These are phyloP conservation scores for Eupithecia inturbata DNA, from an alignment of 2,888 invertebrate genomes.

Conservation along the genomic window DNA sequence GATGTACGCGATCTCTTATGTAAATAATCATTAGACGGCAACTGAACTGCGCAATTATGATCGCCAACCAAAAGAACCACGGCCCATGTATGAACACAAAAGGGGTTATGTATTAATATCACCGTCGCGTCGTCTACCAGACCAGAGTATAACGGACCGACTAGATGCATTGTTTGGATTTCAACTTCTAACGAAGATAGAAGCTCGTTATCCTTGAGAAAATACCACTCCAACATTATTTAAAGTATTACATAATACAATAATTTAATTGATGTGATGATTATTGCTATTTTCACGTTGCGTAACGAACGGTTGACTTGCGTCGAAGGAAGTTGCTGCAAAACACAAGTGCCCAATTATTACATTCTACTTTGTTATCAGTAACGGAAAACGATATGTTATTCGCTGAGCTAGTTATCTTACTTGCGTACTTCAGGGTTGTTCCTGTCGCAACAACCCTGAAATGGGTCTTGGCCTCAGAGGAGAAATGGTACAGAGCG, in stretches of 20 bases:
- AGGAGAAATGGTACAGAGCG: background rate
- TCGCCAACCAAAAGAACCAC: too few relatives aligned
- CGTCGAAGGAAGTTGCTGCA: background rate
- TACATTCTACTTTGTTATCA: background rate
- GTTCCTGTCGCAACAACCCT: background rate
- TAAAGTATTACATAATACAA: background rate
- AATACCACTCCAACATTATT: background rate
- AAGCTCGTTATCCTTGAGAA: too few relatives aligned
- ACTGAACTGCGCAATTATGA: background rate
- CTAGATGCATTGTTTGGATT: too few relatives aligned
- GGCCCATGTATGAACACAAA: too few relatives aligned
- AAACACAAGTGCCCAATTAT: background rate
- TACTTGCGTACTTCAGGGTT: background rate
- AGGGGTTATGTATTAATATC: too few relatives aligned
- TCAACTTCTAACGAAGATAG: too few relatives aligned
- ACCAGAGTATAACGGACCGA: too few relatives aligned
- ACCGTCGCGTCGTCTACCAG: too few relatives aligned
- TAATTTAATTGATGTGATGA: background rate
- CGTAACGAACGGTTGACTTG: background rate
- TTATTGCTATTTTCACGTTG: background rate
- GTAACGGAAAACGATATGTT: background rate
- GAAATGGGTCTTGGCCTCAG: background rate
- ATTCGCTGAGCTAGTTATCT: background rate
- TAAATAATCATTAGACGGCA: background rate
- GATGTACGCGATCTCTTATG: background rate